Evolutionary conservation across 2,888 invertebrate genomes (phyloP).

Genomic region (Petrolisthes manimaculis): DNA sequence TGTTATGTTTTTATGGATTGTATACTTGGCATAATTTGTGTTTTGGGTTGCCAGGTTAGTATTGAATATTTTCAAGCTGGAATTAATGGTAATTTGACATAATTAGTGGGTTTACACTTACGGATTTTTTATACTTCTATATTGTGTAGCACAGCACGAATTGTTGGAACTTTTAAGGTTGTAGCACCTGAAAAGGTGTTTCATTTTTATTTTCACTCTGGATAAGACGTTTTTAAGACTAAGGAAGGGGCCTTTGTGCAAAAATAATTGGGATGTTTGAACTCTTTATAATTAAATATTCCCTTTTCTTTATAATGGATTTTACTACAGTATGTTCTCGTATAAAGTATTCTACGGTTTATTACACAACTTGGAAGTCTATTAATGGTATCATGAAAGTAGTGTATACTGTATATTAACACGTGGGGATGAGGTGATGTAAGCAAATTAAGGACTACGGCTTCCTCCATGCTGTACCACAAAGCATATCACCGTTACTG

Average conservation of each 20-base stretch:
- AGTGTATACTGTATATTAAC: no score
- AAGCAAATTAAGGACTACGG: not conserved
- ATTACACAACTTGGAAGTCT: no score
- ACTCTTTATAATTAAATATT: constrained; percentile 1
- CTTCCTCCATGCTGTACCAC: no score
- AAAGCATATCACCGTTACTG: no score
- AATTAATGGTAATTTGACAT: no score
- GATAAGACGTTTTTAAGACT: not conserved
- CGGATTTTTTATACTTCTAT: not conserved
- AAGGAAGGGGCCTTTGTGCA: not conserved
- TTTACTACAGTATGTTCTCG: not conserved
- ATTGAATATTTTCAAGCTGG: no score
- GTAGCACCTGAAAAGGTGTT: not conserved
- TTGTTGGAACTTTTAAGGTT: not conserved
- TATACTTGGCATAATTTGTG: not conserved
- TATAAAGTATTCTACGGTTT: not conserved
- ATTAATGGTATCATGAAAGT: no score
- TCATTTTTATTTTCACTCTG: not conserved
- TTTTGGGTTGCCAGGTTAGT: not conserved
- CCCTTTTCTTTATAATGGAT: not conserved
- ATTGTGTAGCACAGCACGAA: not conserved
- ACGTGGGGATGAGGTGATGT: not conserved
- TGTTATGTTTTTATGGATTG: not conserved
- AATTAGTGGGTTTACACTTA: not conserved
- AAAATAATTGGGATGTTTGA: not conserved